phyloP scores from a whole-genome alignment of 2,888 invertebrate genomes.

The Phaedon cochleariae region DNA sequence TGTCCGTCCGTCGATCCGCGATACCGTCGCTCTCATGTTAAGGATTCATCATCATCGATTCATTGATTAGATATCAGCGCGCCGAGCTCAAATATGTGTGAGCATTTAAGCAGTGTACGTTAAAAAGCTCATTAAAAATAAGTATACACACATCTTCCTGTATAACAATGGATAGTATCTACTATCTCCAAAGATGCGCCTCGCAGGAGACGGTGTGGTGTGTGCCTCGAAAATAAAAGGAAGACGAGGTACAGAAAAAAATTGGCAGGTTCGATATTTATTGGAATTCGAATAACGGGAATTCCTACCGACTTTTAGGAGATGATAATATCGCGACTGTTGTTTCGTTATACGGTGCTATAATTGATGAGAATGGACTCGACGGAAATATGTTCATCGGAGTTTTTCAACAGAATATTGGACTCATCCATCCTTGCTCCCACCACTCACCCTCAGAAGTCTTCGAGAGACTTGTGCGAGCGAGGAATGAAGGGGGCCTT shows the following conservation, averaged over 20 bases:
- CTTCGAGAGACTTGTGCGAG: too few species aligned
- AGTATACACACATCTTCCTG: slow-evolving; percentile 31
- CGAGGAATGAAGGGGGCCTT: too few species aligned
- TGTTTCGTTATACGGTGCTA: slow-evolving; percentile 9
- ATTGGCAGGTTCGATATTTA: slow-evolving; percentile 28
- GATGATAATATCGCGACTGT: slow-evolving; percentile 11
- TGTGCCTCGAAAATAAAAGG: slow-evolving; percentile 13
- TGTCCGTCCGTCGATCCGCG: slow-evolving; percentile 50
- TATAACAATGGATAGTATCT: slow-evolving; percentile 18
- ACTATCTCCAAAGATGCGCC: slow-evolving; percentile 34
- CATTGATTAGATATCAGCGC: slow-evolving; percentile 60
- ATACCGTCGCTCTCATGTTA: slow-evolving; percentile 55
- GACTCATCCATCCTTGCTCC: not conserved
- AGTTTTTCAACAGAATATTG: not conserved
- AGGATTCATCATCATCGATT: slow-evolving; percentile 60
- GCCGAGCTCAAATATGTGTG: slow-evolving; percentile 55
- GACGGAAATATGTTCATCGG: not conserved
- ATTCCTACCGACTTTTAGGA: not conserved
- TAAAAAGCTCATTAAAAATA: slow-evolving; percentile 54
- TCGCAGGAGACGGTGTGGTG: slow-evolving; percentile 32
- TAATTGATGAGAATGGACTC: slow-evolving; percentile 4
- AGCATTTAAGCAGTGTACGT: slow-evolving; percentile 51
- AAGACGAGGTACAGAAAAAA: slow-evolving; percentile 22
- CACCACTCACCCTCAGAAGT: too few species aligned
- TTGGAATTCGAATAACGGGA: slow-evolving; percentile 32